Percentiles rank a stretch among this genome's conserved stretches.
Evolutionary conservation across 92 coral and sea anemone genomes (phyloP).

Genomic region (Anthopleura xanthogrammica): DNA sequence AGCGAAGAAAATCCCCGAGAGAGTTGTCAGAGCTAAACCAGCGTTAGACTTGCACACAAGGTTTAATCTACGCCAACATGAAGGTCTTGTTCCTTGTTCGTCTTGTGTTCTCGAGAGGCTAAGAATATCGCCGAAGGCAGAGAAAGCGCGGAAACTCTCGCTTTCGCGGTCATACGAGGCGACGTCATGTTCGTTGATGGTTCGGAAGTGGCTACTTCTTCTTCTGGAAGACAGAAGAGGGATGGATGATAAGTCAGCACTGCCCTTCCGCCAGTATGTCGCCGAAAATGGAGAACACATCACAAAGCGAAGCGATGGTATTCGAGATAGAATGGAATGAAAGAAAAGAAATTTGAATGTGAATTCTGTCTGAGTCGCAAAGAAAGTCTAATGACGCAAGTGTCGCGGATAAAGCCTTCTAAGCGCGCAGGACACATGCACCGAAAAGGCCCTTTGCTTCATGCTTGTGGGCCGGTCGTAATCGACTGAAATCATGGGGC

Average conservation of each 20-base stretch:
- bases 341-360: background rate
- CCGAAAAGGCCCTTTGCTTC: background rate
- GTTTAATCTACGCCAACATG: background rate
- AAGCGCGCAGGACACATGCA: background rate
- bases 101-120: conserved; percentile 55
- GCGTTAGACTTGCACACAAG: conserved; percentile 44
- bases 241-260: conserved; percentile 5
- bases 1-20: conserved; percentile 71
- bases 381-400: background rate
- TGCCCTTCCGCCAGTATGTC: conserved; percentile 60
- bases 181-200: conserved; percentile 24
- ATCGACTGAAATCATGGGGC: too few relatives aligned
- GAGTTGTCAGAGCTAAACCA: conserved; percentile 65
- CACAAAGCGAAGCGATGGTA: too few relatives aligned
- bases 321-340: background rate
- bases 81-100: conserved; percentile 29
- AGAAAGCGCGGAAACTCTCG: conserved; percentile 76
- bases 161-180: conserved; percentile 47
- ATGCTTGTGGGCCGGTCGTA: too few relatives aligned
- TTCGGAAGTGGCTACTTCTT: conserved; percentile 16
- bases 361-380: background rate
- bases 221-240: conserved; percentile 20
- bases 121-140: conserved; percentile 58
- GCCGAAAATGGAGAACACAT: conserved; percentile 78
- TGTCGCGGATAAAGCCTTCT: background rate